Evolutionary conservation across 2,797 vertebrate species (phyloP).

Genomic region (Hypotaenidia philippensis): DNA sequence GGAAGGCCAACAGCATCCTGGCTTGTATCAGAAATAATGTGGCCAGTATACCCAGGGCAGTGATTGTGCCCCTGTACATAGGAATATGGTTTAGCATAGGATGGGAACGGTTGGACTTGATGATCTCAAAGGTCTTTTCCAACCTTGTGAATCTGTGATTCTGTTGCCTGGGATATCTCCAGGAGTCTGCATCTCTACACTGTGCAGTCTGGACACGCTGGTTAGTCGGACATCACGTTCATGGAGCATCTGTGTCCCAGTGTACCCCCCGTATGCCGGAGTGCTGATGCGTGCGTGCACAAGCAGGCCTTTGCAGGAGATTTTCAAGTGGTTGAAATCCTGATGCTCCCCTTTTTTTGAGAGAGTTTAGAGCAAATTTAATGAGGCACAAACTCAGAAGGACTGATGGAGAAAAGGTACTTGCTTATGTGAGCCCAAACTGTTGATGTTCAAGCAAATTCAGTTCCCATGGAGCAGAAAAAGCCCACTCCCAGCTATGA

Average conservation of each 20-base stretch:
- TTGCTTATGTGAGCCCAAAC: background rate
- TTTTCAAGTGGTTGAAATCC: background rate
- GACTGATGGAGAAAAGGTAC: background rate
- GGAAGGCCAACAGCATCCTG: no score
- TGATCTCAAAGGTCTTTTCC: no score
- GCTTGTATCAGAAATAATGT: no score
- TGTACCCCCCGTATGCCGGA: background rate
- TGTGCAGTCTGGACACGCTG: background rate
- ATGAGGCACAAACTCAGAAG: background rate
- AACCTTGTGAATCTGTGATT: no score
- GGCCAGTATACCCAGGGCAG: no score
- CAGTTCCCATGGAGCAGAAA: background rate
- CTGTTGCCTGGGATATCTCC: background rate
- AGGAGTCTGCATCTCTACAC: background rate
- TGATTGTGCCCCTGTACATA: no score
- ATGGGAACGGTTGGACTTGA: no score
- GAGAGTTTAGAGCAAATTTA: background rate
- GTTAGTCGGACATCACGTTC: background rate
- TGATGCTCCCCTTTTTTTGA: background rate
- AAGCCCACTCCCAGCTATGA: fast-evolving
- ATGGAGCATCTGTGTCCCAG: background rate
- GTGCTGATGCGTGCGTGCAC: fast-evolving
- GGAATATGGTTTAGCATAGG: no score
- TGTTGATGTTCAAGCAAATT: background rate
- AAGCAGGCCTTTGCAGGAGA: background rate